phyloP scores from a whole-genome alignment of 2,888 invertebrate species.

The Tenthredo notha region DNA sequence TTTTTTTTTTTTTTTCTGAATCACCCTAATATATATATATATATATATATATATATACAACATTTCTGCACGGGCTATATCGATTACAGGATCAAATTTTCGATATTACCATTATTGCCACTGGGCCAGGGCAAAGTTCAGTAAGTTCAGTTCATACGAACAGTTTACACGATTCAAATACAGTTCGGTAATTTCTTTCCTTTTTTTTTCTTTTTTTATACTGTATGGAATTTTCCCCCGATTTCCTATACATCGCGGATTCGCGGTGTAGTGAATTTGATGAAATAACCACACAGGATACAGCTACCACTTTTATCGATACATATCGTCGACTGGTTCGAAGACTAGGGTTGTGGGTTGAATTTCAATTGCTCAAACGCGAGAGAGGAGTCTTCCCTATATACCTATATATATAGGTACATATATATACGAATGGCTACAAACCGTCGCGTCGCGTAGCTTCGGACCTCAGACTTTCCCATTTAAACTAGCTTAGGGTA shows the following conservation, averaged over 20 bases:
- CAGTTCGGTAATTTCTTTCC: neutral
- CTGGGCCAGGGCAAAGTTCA: neutral
- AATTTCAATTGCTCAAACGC: constrained; percentile 19
- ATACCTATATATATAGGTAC: neutral
- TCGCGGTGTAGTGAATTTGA: neutral
- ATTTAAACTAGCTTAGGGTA: constrained; percentile 38
- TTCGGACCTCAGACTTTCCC: neutral
- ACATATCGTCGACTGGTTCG: neutral
- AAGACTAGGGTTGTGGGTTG: neutral
- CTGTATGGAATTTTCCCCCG: neutral
- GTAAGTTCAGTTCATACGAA: neutral
- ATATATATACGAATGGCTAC: constrained; percentile 5
- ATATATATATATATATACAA: no score
- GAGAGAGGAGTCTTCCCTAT: neutral
- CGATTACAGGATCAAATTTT: constrained; percentile 2
- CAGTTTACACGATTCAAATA: neutral
- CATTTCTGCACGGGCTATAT: neutral
- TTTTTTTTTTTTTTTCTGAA: no score
- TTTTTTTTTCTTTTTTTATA: neutral
- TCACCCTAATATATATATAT: neutral
- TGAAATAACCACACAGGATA: neutral
- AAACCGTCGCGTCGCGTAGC: neutral
- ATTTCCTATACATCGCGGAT: neutral
- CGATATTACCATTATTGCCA: neutral
- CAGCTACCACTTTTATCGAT: neutral